These are phyloP conservation scores for Ophion slaviceki DNA, from an alignment of 2,888 invertebrate species.

Conservation along the genomic window DNA sequence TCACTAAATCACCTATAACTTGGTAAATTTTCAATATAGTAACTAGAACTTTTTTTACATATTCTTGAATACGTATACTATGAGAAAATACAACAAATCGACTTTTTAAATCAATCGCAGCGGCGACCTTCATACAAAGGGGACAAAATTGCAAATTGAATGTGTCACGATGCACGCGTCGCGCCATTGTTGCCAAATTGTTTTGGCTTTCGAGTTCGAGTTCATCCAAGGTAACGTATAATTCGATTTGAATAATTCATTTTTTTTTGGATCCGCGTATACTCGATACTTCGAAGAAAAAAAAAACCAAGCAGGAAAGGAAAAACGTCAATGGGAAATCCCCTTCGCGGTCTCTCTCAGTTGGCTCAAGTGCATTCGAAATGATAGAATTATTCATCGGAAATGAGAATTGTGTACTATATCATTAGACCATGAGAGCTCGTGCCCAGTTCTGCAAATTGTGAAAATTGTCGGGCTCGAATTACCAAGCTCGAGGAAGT, in stretches of 20 bases:
- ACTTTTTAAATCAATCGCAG: too few relatives aligned
- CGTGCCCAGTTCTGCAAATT: constrained; percentile 42
- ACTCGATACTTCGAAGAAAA: not conserved
- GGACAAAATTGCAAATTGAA: too few relatives aligned
- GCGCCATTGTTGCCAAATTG: too few relatives aligned
- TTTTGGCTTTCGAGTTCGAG: not conserved
- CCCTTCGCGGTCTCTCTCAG: constrained; percentile 24
- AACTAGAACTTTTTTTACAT: too few relatives aligned
- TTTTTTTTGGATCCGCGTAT: constrained; percentile 4
- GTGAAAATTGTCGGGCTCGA: constrained; percentile 54
- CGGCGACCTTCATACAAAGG: too few relatives aligned
- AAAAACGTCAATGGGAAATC: constrained; percentile 13
- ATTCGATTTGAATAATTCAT: not conserved
- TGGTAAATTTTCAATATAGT: too few relatives aligned
- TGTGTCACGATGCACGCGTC: too few relatives aligned
- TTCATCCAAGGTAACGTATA: too few relatives aligned
- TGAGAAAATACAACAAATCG: too few relatives aligned
- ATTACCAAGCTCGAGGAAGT: constrained; percentile 52
- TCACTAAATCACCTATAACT: too few relatives aligned
- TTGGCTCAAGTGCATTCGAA: not conserved
- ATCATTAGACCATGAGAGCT: constrained; percentile 38
- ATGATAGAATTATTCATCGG: constrained; percentile 47
- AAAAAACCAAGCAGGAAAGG: not conserved
- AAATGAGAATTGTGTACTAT: constrained; percentile 41
- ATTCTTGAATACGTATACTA: too few relatives aligned